Percentiles rank a stretch among this genome's conserved stretches.
These are phyloP conservation scores for Rynchops niger DNA, from an alignment of 2,113 vertebrate species.

Conservation along the genomic window DNA sequence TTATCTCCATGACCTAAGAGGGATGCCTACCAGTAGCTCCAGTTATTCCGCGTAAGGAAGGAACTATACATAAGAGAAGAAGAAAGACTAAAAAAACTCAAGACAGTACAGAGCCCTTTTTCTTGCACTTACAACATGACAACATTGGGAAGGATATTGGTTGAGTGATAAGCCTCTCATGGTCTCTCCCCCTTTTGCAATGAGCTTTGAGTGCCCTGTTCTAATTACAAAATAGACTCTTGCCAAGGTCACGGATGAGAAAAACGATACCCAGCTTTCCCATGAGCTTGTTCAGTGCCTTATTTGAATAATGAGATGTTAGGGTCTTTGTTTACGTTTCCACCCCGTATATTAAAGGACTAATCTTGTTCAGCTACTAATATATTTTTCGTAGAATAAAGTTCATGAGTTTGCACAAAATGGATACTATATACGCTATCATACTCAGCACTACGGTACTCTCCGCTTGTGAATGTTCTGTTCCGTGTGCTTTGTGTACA, in stretches of 20 bases:
- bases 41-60: not conserved
- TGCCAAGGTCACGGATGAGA: not conserved
- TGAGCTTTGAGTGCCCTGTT: not conserved
- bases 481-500: not conserved
- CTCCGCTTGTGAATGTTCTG: not conserved
- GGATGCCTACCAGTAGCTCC: not conserved
- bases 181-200: not conserved
- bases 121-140: accelerated
- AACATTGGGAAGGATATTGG: accelerated
- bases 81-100: not conserved
- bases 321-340: not conserved
- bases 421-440: too few relatives aligned
- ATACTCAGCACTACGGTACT: not conserved
- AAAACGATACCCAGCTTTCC: not conserved
- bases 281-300: not conserved
- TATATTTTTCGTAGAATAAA: not conserved
- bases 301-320: not conserved
- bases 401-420: not conserved
- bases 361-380: not conserved
- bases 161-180: not conserved
- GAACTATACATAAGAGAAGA: not conserved
- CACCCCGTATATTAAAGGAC: not conserved
- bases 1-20: not conserved
- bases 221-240: not conserved
- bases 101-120: not conserved